Conservation (phyloP, 2,797 vertebrate genomes). For the Bufotes viridis region DNA sequence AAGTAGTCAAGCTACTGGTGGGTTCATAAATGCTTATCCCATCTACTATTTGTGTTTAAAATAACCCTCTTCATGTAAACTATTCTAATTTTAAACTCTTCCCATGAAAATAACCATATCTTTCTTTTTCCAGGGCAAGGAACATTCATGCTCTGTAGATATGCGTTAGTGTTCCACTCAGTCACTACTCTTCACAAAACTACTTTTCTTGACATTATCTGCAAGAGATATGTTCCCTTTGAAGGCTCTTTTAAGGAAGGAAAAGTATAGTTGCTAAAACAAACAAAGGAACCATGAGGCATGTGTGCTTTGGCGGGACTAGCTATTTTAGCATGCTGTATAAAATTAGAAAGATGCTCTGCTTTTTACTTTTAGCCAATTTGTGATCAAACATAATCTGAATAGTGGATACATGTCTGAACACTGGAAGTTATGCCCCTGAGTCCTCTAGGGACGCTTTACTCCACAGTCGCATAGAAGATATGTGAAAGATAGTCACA, state of each 20-base stretch:
- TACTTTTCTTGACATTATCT: slow-evolving; percentile 31
- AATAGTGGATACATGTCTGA: background rate
- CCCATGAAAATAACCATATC: slow-evolving; percentile 45
- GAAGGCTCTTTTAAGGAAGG: slow-evolving; percentile 42
- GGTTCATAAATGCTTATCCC: too few species aligned
- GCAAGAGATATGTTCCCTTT: slow-evolving; percentile 42
- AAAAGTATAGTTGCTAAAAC: slow-evolving; percentile 35
- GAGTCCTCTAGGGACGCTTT: too few species aligned
- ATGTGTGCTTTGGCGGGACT: background rate
- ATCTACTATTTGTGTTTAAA: slow-evolving; percentile 20
- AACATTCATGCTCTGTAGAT: slow-evolving; percentile 23
- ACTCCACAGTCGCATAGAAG: too few species aligned
- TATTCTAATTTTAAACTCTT: slow-evolving; percentile 52
- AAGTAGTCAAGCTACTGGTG: background rate
- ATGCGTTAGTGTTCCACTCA: slow-evolving; percentile 43
- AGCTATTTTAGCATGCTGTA: background rate
- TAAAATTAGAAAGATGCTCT: background rate
- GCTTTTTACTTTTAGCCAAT: background rate
- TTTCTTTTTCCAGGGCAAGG: slow-evolving; percentile 40
- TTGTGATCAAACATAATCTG: background rate
- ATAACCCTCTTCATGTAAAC: background rate
- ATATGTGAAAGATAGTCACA: too few species aligned
- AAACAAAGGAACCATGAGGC: slow-evolving; percentile 1
- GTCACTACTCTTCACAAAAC: slow-evolving; percentile 8
- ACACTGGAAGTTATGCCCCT: too few species aligned